Conservation (phyloP, 1,140 invertebrate species). For the Cydia amplana region DNA sequence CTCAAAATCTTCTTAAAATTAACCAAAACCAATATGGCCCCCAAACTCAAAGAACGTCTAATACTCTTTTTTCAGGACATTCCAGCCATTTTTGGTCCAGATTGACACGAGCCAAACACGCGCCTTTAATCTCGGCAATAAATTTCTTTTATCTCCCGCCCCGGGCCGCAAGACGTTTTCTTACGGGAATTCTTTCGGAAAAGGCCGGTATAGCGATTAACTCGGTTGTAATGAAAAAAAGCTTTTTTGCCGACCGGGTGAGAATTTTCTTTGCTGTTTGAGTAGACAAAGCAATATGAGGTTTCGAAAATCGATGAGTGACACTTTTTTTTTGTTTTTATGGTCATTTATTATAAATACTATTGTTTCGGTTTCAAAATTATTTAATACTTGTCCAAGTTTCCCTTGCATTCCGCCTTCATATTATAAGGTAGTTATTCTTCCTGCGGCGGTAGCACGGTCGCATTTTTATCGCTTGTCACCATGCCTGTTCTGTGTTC, state of each 20-base stretch:
- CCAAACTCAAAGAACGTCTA: neutral
- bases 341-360: too few relatives aligned
- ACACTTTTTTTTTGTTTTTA: too few relatives aligned
- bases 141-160: slow-evolving; percentile 4
- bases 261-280: too few relatives aligned
- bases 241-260: neutral
- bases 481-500: too few relatives aligned
- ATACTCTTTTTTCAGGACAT: neutral
- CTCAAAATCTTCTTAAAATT: neutral
- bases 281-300: too few relatives aligned
- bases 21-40: neutral
- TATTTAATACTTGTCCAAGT: too few relatives aligned
- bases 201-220: neutral
- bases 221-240: slow-evolving; percentile 5
- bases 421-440: too few relatives aligned
- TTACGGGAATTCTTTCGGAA: slow-evolving; percentile 1
- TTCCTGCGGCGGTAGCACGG: too few relatives aligned
- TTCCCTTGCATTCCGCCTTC: too few relatives aligned
- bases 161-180: slow-evolving; percentile 3
- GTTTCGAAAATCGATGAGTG: too few relatives aligned
- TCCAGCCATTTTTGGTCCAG: neutral
- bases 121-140: neutral
- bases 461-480: too few relatives aligned
- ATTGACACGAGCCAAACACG: slow-evolving; percentile 4
- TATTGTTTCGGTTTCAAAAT: too few relatives aligned